Evolutionary conservation across 2,113 vertebrate genomes (phyloP).

Genomic region (Origma solitaria): DNA sequence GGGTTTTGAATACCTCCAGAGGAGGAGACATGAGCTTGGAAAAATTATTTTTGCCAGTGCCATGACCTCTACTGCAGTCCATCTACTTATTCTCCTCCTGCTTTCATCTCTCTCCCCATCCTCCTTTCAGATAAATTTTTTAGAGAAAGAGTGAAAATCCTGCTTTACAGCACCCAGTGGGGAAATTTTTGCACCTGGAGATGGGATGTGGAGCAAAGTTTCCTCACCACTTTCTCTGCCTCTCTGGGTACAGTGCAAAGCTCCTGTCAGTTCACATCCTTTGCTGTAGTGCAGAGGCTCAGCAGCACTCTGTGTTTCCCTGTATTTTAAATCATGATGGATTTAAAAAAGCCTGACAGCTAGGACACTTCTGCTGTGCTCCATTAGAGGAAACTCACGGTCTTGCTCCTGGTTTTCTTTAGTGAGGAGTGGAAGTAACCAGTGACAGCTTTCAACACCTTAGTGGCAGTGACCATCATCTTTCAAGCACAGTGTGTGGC

Average conservation of each 20-base stretch:
- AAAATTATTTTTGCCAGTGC: neutral
- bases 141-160: neutral
- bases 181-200: neutral
- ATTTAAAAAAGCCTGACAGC: neutral
- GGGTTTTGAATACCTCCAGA: neutral
- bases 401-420: neutral
- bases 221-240: neutral
- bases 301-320: neutral
- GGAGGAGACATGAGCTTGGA: neutral
- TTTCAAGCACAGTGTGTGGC: fast-evolving
- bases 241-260: neutral
- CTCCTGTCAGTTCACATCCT: neutral
- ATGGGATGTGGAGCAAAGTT: neutral
- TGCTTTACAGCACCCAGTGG: neutral
- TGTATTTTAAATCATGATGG: neutral
- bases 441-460: neutral
- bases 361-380: neutral
- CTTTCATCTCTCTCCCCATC: neutral
- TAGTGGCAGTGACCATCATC: neutral
- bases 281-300: neutral
- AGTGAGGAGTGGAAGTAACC: neutral
- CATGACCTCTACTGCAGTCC: neutral
- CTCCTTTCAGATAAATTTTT: neutral
- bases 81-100: neutral
- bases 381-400: neutral